phyloP scores from a whole-genome alignment of 2,888 invertebrate genomes.

The Pegoplata infirma region DNA sequence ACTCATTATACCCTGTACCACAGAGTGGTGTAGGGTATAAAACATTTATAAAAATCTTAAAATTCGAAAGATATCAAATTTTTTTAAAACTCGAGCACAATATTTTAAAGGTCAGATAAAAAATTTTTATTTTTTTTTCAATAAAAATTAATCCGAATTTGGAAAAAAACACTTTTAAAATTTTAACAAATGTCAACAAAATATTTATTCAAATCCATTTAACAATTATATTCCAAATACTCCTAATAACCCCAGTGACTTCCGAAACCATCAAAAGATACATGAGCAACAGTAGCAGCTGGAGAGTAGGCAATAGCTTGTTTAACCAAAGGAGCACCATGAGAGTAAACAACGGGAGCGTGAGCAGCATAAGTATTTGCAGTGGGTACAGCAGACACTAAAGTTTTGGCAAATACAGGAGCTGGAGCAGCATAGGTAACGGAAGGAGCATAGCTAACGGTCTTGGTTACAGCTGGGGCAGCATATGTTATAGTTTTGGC shows the following conservation, averaged over 20 bases:
- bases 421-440: slow-evolving; percentile 58
- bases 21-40: no score
- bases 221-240: background rate
- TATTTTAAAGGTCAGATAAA: no score
- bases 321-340: slow-evolving; percentile 59
- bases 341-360: slow-evolving; percentile 68
- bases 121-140: no score
- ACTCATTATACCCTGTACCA: no score
- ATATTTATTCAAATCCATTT: background rate
- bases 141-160: no score
- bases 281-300: slow-evolving; percentile 81
- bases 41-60: no score
- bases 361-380: slow-evolving; percentile 64
- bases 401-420: slow-evolving; percentile 46
- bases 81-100: no score
- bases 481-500: slow-evolving; percentile 65
- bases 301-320: slow-evolving; percentile 77
- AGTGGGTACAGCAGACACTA: background rate
- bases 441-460: slow-evolving; percentile 63
- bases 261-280: slow-evolving; percentile 82
- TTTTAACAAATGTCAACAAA: no score
- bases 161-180: no score
- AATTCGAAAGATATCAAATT: no score
- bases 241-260: slow-evolving; percentile 83
- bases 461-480: slow-evolving; percentile 63